phyloP scores from a whole-genome alignment of 2,888 invertebrate genomes.

The Azorinus chamasolen region DNA sequence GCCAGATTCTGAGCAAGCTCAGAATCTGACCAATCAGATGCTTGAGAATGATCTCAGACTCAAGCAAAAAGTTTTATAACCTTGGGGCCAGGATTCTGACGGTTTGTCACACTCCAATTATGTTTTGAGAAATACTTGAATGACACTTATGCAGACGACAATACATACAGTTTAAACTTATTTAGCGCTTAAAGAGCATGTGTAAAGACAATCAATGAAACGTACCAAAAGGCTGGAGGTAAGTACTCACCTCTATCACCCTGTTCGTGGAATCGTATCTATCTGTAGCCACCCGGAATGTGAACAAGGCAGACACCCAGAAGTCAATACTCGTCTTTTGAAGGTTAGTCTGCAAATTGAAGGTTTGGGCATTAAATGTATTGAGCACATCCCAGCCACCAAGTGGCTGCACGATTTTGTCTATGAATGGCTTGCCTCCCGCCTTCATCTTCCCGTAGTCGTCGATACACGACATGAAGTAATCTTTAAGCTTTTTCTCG shows the following conservation, averaged over 20 bases:
- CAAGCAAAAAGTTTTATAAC: too few species aligned
- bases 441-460: conserved; percentile 72
- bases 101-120: too few species aligned
- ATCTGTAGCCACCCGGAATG: conserved; percentile 69
- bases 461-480: conserved; percentile 89
- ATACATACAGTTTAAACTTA: too few species aligned
- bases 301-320: conserved; percentile 79
- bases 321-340: conserved; percentile 75
- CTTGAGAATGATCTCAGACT: too few species aligned
- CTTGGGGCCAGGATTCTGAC: too few species aligned
- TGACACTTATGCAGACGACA: too few species aligned
- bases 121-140: too few species aligned
- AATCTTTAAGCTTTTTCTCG: conserved; percentile 89
- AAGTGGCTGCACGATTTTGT: conserved; percentile 67
- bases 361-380: conserved; percentile 49
- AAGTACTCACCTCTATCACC: conserved; percentile 75
- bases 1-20: too few species aligned
- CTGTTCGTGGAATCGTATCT: conserved; percentile 60
- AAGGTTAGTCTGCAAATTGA: conserved; percentile 67
- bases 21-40: too few species aligned
- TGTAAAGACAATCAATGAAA: too few species aligned
- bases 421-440: conserved; percentile 70
- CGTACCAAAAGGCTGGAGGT: too few species aligned
- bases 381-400: conserved; percentile 79
- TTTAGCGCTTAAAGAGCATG: too few species aligned